Percentiles rank a stretch among this genome's conserved stretches.
These are phyloP conservation scores for Anas georgica DNA, from an alignment of 2,797 vertebrate genomes.

Conservation along the genomic window DNA sequence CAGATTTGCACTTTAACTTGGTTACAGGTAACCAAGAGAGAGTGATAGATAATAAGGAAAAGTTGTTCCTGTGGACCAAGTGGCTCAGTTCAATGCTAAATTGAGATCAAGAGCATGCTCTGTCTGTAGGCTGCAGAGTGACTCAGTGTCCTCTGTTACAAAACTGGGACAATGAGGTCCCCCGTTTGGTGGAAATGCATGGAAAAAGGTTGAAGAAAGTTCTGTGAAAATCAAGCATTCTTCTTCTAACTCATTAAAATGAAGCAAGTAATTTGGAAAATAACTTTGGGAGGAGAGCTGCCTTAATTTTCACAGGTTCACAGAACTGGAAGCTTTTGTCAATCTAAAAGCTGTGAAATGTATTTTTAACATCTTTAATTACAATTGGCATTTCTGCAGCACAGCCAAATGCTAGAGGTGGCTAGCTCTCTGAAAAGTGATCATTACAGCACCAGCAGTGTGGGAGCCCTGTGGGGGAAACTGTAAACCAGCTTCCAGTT, in stretches of 20 bases:
- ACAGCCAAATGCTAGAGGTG: background rate
- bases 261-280: background rate
- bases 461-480: background rate
- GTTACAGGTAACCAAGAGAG: background rate
- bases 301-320: background rate
- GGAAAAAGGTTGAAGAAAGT: background rate
- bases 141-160: background rate
- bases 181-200: background rate
- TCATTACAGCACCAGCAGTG: background rate
- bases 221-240: background rate
- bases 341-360: background rate
- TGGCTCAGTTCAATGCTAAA: background rate
- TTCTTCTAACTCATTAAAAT: background rate
- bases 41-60: background rate
- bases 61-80: background rate
- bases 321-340: slow-evolving; percentile 1
- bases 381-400: background rate
- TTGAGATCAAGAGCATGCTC: background rate
- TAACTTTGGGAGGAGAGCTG: background rate
- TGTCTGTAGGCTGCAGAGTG: background rate
- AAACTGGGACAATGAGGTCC: background rate
- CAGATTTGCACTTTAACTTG: background rate
- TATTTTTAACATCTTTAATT: slow-evolving; percentile 34
- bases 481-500: background rate
- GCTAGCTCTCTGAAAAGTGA: background rate